Evolutionary conservation across 2,113 vertebrate genomes (phyloP), one percentile per base, ranked within the genome.

Genomic region (Pseudorasbora parva): DNA sequence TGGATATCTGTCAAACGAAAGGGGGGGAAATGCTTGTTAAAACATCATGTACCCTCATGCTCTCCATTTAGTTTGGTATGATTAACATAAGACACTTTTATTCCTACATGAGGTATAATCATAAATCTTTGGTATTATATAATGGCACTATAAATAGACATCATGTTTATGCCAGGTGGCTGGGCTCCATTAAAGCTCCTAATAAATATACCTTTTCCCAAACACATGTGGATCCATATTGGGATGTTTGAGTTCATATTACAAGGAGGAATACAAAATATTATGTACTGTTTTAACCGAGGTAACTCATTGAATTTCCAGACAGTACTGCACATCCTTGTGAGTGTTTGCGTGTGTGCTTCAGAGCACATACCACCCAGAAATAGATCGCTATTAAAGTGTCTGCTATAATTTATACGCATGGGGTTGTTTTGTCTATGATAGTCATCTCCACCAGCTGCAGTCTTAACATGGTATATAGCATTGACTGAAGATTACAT

Each of bases 311-410:
- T 43, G 3, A n/a, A 68, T 43, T 37, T 37, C 19, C 17, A 23
- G 19, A 11, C 30, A 59, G 56, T 56, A n/a, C 27, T 43, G 30
- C 8, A 15, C 33, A 7, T 30, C 10, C 14, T 0, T 43, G 49
- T 23, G 41, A 57, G 49, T 27, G 60, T 68, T 45, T 47, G 49
- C 19, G 30, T 78, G 2, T 37, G 17, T 60, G 6, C 60, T 54
- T 41, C 64, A 30, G 49, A 11, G 64, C 59, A 78, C 62, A 72
- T 82, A 72, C 27, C 80, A 78, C 11, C 74, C 72, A 56, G 47
- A 82, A 78, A 62, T 77, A 78, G 49, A 71, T 17, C 57, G 12
- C 25, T 27, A 23, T 33, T 78, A 78, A 51, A 78, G 2, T 30
- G 60, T 23, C 19, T 80, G 25, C 25, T 33, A n/a, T 33, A 12